phyloP scores from a whole-genome alignment of 2,113 vertebrate species.

The Anguilla japonica region DNA sequence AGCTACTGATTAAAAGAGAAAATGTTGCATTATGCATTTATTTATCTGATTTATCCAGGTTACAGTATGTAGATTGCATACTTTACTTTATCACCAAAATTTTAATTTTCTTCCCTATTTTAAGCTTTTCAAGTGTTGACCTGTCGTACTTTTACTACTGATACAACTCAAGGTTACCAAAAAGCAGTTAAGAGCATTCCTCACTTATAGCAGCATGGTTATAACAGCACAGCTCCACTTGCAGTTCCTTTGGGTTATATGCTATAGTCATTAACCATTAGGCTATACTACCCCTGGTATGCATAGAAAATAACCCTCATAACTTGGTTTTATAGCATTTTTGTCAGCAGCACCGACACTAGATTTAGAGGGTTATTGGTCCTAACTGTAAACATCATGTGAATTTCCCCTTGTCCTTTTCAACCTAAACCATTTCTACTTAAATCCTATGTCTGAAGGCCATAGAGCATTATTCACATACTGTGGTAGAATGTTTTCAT shows the following conservation, averaged over 20 bases:
- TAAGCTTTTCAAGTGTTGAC: not conserved
- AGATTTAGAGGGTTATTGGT: not conserved
- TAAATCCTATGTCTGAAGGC: slow-evolving; percentile 13
- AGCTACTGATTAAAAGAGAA: not conserved
- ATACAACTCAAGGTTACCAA: not conserved
- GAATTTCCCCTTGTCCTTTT: not conserved
- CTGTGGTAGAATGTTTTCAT: slow-evolving; percentile 30
- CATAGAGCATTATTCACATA: slow-evolving; percentile 40
- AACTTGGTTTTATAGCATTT: not conserved
- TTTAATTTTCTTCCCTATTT: too few relatives aligned
- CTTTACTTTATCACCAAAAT: not conserved
- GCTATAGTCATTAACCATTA: not conserved
- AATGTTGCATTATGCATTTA: not conserved
- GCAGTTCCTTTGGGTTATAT: not conserved
- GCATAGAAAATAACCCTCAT: not conserved
- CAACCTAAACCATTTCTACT: not conserved
- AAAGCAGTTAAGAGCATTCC: not conserved
- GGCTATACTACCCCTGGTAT: not conserved
- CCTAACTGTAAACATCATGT: not conserved
- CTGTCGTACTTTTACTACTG: not conserved
- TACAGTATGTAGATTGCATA: not conserved
- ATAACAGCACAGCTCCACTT: not conserved
- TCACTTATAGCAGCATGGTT: not conserved
- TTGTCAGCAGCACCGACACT: not conserved
- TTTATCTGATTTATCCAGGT: not conserved